Evolutionary conservation across 64 coral and sea anemone genomes (phyloP), one percentile per base, ranked within the genome.

Genomic region (Porites australiensis): DNA sequence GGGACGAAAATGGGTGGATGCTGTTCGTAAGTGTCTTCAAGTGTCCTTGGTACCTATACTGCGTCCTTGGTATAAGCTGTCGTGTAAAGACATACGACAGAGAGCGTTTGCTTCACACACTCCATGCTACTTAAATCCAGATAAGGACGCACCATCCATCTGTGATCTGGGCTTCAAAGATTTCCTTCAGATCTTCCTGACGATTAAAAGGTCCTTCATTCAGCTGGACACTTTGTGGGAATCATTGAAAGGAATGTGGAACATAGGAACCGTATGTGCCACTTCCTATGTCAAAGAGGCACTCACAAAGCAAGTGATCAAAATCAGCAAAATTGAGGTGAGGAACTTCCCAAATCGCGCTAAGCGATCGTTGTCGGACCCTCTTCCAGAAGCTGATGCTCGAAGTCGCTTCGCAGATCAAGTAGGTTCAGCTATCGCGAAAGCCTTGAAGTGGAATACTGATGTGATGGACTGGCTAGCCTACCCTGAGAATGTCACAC

Each of bases 11-110:
- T 95, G 93, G 93, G 9, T 90, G 0, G 64, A 90, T 45, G 88
- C 21, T 5, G 82, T 79, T 50, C 46, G 93, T 18, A 95, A 87
- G 16, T 95, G 93, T 58, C 62, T 95, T 13, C 89, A 88, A 48
- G 89, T 95, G 0, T 21, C 84, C 49, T 69, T 92, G 20, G 89
- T 80, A 13, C 83, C 89, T 53, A 21, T 95, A 71, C 57, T 95
- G 3, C 82, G 94, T 1, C 53, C 68, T 18, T 92, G 82, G 89
- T 63, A n/a, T 21, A 52, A 69, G 1, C 74, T 80, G 71, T 86
- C 83, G 0, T 95, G 89, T 79, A 21, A 82, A n/a, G 1, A 80
- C 20, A 78, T 95, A 67, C 62, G 89, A 75, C 19, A 59, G n/a
- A 79, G 5, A n/a, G 89, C 94, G 0, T 88, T 95, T 82, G 50